Base-by-base conservation (phyloP, 2,113 vertebrate genomes). In the Tonatia bakeri region DNA sequence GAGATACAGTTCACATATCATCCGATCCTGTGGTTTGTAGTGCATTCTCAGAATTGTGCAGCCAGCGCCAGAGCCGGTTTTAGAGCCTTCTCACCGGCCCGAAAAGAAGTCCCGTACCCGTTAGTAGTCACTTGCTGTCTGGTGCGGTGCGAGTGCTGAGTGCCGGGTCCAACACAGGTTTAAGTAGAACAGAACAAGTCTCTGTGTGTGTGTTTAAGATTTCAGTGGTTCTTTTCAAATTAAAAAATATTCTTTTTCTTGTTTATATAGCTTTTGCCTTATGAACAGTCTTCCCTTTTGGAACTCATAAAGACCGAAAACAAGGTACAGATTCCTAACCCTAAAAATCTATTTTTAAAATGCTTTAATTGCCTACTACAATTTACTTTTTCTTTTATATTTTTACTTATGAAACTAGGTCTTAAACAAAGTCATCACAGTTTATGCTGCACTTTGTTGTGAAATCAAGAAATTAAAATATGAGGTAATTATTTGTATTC, bases 301-400 rank as follows among this genome's bases (percentile, higher is more conserved):
- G 99, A 99, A 95, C 98, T 99, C 82, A 99, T 99, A 97, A 99
- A 99, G 98, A 99, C 99, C 33, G 99, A 99, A 98, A 99, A 99
- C 97, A 99, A 99, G 98, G 99, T 99, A 98, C 92, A 91, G 50
- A 87, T 4, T 1, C 59, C 64, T 96, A n/a, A 95, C 87, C 67
- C 20, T 83, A 86, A 96, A 91, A 84, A 50, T n/a, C 38, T 54
- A 28, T 73, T 86, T 13, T 14, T 80, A 52, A 92, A 91, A 45
- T 43, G 26, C 13, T 88, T 70, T 91, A 16, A 20, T 69, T 80
- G 28, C 59, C 26, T 84, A 14, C 54, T 75, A 54, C 81, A 96
- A 93, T 64, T 95, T 4, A 97, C 95, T 91, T 31, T 95, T 94
- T 94, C 11, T 72, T 91, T 90, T 90, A 22, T 95, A 28, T 91